A percentile compares a stretch with the other conserved stretches of the same genome.
Conservation (phyloP, 2,888 invertebrate genomes). For the Platerodrilus igneus region DNA sequence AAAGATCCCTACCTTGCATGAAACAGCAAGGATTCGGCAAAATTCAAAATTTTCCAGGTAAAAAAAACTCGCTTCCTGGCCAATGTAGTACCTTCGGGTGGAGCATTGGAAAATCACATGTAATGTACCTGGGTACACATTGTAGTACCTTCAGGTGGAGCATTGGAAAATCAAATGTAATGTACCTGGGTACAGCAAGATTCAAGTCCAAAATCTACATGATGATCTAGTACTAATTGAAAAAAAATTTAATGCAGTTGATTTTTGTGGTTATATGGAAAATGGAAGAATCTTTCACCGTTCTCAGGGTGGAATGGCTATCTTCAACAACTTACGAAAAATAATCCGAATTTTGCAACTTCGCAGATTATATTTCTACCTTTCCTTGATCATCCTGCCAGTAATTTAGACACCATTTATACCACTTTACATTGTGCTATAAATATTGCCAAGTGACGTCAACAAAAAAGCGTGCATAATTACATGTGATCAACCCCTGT, state of each 20-base stretch:
- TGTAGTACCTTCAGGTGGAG: no score
- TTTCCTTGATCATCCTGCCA: slow-evolving; percentile 20
- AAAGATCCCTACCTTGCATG: no score
- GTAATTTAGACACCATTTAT: slow-evolving; percentile 17
- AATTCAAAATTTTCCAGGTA: no score
- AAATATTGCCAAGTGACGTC: slow-evolving; percentile 14
- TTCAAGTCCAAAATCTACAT: slow-evolving; percentile 18
- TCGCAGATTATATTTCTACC: slow-evolving; percentile 12
- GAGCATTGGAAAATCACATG: no score
- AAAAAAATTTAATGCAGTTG: slow-evolving; percentile 22
- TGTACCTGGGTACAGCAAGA: slow-evolving; percentile 30
- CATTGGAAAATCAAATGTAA: slow-evolving; percentile 32
- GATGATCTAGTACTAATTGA: slow-evolving; percentile 19
- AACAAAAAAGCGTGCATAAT: slow-evolving; percentile 28
- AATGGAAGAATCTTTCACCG: slow-evolving; percentile 24
- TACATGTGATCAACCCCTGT: slow-evolving; percentile 39
- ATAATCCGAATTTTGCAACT: slow-evolving; percentile 11
- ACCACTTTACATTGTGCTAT: slow-evolving; percentile 22
- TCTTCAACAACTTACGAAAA: slow-evolving; percentile 15
- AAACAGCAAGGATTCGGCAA: no score
- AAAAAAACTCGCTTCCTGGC: no score
- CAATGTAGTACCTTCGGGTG: no score
- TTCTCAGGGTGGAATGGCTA: slow-evolving; percentile 34
- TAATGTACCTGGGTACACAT: no score
- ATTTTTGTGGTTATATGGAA: slow-evolving; percentile 34